Evolutionary conservation across 2,797 vertebrate genomes (phyloP).

Genomic region (Falco rusticolus): DNA sequence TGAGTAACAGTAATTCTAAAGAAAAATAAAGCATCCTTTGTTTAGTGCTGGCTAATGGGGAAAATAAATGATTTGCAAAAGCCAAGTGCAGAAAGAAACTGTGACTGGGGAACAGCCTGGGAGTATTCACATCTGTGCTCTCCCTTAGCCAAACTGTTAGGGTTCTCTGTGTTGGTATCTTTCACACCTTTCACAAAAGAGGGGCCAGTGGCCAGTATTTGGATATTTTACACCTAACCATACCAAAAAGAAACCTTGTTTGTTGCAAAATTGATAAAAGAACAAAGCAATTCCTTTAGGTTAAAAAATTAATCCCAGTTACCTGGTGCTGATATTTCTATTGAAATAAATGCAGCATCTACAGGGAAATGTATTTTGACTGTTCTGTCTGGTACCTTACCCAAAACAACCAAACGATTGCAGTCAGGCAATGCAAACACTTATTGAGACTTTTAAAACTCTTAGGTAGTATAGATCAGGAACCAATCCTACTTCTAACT

Average conservation of each 20-base stretch:
- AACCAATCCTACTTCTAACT: not conserved
- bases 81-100: not conserved
- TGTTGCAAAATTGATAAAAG: not conserved
- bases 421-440: not conserved
- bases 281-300: not conserved
- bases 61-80: not conserved
- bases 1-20: not conserved
- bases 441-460: not conserved
- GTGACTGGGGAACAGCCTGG: not conserved
- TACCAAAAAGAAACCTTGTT: not conserved
- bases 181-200: not conserved
- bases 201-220: not conserved
- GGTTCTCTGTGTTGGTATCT: not conserved
- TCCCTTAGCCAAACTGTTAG: not conserved
- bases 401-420: not conserved
- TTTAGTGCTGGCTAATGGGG: not conserved
- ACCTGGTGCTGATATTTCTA: not conserved
- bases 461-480: not conserved
- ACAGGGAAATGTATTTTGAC: not conserved
- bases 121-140: not conserved
- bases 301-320: not conserved
- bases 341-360: not conserved
- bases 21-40: not conserved
- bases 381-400: not conserved
- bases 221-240: not conserved